A percentile compares a stretch with the other conserved stretches of the same genome.
Conservation (phyloP, 2,888 invertebrate species). For the Cephus spinipes region DNA sequence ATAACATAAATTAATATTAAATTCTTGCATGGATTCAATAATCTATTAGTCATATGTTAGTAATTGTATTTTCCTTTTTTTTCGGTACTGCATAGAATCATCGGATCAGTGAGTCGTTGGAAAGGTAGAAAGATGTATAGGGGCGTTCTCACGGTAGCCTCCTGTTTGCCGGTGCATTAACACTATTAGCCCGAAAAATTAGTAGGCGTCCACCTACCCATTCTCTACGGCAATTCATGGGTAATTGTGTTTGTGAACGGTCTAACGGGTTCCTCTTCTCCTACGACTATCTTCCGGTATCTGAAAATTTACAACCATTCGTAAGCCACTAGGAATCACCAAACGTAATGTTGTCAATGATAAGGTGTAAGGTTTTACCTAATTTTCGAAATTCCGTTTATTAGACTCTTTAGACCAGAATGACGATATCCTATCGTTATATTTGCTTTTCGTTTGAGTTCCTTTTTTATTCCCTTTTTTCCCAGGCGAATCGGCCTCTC, state of each 20-base stretch:
- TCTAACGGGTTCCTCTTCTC: not conserved
- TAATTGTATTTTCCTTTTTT: not conserved
- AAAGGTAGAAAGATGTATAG: not conserved
- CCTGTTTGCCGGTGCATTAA: constrained; percentile 3
- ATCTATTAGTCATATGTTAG: not conserved
- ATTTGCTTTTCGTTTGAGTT: not conserved
- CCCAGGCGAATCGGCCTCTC: not conserved
- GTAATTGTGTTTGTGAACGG: constrained; percentile 5
- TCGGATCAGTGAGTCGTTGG: not conserved
- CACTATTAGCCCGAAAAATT: constrained; percentile 8
- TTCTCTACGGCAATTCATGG: constrained; percentile 3
- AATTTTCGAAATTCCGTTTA: not conserved
- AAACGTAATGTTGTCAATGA: not conserved
- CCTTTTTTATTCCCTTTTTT: not conserved
- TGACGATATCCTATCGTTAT: not conserved
- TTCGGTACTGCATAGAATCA: not conserved
- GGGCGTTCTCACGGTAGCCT: constrained; percentile 9
- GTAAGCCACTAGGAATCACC: not conserved
- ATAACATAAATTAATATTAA: not conserved
- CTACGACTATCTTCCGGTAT: not conserved
- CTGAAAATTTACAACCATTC: not conserved
- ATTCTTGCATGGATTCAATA: not conserved
- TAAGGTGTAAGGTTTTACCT: not conserved
- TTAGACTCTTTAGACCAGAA: not conserved
- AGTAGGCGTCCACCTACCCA: not conserved